These are phyloP conservation scores for Allacma fusca DNA, from an alignment of 2,888 invertebrate species.

Conservation along the genomic window DNA sequence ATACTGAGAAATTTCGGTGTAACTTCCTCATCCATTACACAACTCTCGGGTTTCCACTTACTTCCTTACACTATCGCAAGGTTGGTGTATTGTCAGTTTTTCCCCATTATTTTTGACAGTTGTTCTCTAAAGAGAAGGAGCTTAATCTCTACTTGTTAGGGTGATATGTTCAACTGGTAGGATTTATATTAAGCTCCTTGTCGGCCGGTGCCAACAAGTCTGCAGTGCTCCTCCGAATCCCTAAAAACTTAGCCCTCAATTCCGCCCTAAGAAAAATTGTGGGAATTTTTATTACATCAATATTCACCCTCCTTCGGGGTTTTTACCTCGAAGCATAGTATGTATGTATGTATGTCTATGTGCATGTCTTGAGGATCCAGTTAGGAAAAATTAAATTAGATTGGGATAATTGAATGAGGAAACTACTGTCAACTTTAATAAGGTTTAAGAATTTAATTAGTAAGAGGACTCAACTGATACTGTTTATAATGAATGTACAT, in stretches of 20 bases:
- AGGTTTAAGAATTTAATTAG: no score
- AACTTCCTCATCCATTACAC: conserved; percentile 5
- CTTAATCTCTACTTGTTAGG: conserved; percentile 13
- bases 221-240: background rate
- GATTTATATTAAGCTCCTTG: background rate
- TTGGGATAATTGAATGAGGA: no score
- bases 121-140: background rate
- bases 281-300: background rate
- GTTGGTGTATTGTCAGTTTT: conserved; percentile 11
- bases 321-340: no score
- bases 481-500: no score
- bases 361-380: no score
- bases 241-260: background rate
- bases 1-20: background rate
- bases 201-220: conserved; percentile 7
- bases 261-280: background rate
- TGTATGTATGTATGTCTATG: no score
- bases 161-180: background rate
- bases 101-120: conserved; percentile 16
- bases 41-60: background rate
- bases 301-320: background rate
- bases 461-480: no score
- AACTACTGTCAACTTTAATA: no score
- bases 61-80: background rate
- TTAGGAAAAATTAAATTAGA: no score